Evolutionary conservation across 1,140 invertebrate genomes (phyloP).

Genomic region (Diorhabda elongata): DNA sequence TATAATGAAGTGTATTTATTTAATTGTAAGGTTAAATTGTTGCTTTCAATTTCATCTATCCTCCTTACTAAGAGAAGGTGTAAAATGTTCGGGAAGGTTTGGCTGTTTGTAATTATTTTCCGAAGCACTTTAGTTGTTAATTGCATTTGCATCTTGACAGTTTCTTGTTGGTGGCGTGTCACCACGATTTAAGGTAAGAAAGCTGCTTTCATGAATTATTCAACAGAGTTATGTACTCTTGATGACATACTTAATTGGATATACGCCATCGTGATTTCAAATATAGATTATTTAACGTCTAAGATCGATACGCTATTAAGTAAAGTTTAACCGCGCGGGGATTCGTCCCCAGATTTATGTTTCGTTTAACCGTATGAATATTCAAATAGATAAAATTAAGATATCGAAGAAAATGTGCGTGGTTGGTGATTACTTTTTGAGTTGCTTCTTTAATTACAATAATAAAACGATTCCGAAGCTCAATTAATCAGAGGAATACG

Average conservation of each 20-base stretch:
- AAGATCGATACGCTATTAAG: constrained; percentile 16
- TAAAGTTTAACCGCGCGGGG: constrained; percentile 7
- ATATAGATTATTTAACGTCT: constrained; percentile 23
- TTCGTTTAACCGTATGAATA: constrained; percentile 20
- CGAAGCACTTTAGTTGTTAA: constrained; percentile 43
- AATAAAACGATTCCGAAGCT: background rate
- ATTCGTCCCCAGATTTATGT: constrained; percentile 19
- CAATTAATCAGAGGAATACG: background rate
- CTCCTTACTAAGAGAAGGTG: constrained; percentile 5
- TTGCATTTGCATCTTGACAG: constrained; percentile 47
- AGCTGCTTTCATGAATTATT: constrained; percentile 44
- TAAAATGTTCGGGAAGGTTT: constrained; percentile 5
- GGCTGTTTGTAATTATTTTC: constrained; percentile 38
- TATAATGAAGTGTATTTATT: too few species aligned
- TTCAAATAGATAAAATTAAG: constrained; percentile 18
- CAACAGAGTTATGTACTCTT: constrained; percentile 21
- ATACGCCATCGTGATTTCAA: constrained; percentile 22
- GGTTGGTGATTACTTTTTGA: background rate
- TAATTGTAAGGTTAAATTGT: background rate
- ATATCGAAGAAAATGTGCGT: constrained; percentile 7
- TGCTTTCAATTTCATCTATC: constrained; percentile 15
- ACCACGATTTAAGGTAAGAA: constrained; percentile 44
- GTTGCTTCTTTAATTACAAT: constrained; percentile 2
- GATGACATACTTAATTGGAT: constrained; percentile 25
- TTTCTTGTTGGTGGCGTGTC: constrained; percentile 44